These are phyloP conservation scores for Chironomus tentans DNA, from an alignment of 2,888 invertebrate species.

Conservation along the genomic window DNA sequence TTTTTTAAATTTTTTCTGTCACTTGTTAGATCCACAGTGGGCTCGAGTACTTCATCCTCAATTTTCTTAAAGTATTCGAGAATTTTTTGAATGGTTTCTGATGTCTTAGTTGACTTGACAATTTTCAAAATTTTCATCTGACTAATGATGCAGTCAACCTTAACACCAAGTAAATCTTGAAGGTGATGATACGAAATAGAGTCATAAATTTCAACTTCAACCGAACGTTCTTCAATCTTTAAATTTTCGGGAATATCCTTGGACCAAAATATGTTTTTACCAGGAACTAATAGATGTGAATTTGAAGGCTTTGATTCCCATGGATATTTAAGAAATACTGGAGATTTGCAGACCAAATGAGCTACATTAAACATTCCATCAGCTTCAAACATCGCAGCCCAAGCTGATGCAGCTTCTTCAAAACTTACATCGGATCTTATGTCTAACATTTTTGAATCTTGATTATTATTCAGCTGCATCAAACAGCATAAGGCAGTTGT, in stretches of 20 bases:
- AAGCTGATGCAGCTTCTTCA: not conserved
- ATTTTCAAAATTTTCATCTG: constrained; percentile 3
- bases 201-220: not conserved
- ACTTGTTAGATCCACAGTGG: not conserved
- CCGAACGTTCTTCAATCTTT: not conserved
- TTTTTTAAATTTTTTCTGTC: not conserved
- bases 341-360: not conserved
- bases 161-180: not conserved
- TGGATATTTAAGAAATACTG: not conserved
- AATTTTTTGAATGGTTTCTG: not conserved
- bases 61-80: not conserved
- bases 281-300: not conserved
- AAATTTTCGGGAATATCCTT: not conserved
- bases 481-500: not conserved
- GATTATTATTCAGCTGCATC: not conserved
- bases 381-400: not conserved
- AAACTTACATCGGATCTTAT: no score
- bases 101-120: not conserved
- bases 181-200: not conserved
- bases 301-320: not conserved
- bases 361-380: not conserved
- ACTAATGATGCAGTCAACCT: not conserved
- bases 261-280: not conserved
- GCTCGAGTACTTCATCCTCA: not conserved
- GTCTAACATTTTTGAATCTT: not conserved